phyloP scores from a whole-genome alignment of 2,797 vertebrate genomes.

The Mallotus villosus region DNA sequence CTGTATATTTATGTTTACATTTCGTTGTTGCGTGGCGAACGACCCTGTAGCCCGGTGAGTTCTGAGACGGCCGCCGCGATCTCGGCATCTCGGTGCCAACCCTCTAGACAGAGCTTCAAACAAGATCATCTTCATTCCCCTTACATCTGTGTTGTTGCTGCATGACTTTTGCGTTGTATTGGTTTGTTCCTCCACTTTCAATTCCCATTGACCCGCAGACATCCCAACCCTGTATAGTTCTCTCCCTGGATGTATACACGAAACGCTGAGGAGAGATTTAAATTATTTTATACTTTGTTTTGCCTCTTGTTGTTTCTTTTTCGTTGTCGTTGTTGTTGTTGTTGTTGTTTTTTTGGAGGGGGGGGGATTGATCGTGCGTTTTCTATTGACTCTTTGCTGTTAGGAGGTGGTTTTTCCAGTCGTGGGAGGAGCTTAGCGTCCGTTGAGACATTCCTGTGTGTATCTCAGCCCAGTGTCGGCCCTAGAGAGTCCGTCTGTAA shows the following conservation, averaged over 20 bases:
- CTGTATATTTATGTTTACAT: slow-evolving; percentile 88
- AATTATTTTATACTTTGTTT: slow-evolving; percentile 97
- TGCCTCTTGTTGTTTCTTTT: slow-evolving; percentile 51
- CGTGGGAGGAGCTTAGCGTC: slow-evolving; percentile 77
- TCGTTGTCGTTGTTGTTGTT: too few species aligned
- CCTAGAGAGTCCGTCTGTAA: slow-evolving; percentile 83
- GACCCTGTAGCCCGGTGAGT: slow-evolving; percentile 46
- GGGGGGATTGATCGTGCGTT: slow-evolving; percentile 64
- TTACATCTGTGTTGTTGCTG: slow-evolving; percentile 60
- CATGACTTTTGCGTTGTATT: slow-evolving; percentile 57
- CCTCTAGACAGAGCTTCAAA: slow-evolving; percentile 66
- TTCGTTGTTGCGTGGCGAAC: slow-evolving; percentile 57
- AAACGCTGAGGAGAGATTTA: slow-evolving; percentile 87
- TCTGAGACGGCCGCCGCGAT: slow-evolving; percentile 42
- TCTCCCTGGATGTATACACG: slow-evolving; percentile 63
- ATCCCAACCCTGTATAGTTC: slow-evolving; percentile 69
- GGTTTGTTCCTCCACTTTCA: slow-evolving; percentile 33
- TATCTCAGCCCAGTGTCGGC: slow-evolving; percentile 81
- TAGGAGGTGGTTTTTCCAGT: slow-evolving; percentile 68
- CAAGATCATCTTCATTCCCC: slow-evolving; percentile 64
- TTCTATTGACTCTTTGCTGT: slow-evolving; percentile 77
- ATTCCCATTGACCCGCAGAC: slow-evolving; percentile 42
- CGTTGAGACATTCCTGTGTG: slow-evolving; percentile 82
- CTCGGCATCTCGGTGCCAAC: slow-evolving; percentile 48
- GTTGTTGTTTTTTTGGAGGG: too few species aligned